These are phyloP conservation scores for Aurelia aurita complex sp. Pacific DNA, from an alignment of 30 jellyfish, hydroid and myxozoan genomes.

Conservation along the genomic window DNA sequence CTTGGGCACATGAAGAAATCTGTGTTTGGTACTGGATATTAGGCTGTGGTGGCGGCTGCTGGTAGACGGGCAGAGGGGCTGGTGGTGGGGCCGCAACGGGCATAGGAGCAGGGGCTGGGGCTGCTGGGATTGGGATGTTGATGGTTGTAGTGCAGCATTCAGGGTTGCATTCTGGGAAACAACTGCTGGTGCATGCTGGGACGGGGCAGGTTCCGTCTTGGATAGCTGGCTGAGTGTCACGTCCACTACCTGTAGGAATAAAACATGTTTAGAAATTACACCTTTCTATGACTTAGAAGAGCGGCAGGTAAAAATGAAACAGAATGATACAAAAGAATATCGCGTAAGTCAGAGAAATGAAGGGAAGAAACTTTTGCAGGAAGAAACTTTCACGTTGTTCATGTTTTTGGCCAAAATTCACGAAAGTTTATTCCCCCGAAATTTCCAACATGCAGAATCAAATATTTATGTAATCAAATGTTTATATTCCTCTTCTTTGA, in stretches of 20 bases:
- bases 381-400: too few relatives aligned
- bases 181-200: constrained; percentile 90
- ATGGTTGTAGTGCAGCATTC: constrained; percentile 86
- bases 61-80: constrained; percentile 74
- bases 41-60: constrained; percentile 75
- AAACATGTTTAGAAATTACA: too few relatives aligned
- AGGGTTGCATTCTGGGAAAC: constrained; percentile 98
- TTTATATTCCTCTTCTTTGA: too few relatives aligned
- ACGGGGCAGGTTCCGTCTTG: constrained; percentile 90
- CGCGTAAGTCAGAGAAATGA: too few relatives aligned
- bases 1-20: constrained; percentile 74
- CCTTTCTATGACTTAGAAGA: too few relatives aligned
- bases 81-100: constrained; percentile 81
- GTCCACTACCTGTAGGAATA: constrained; percentile 66
- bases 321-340: not conserved
- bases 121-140: constrained; percentile 79
- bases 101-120: constrained; percentile 57
- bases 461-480: too few relatives aligned
- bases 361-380: too few relatives aligned
- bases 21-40: constrained; percentile 37
- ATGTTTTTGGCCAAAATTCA: too few relatives aligned
- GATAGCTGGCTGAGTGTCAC: constrained; percentile 70
- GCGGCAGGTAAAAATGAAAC: too few relatives aligned
- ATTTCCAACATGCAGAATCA: too few relatives aligned
- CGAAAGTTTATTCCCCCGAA: too few relatives aligned